phyloP scores from a whole-genome alignment of 2,888 invertebrate genomes.

The Frankliniella intonsa region DNA sequence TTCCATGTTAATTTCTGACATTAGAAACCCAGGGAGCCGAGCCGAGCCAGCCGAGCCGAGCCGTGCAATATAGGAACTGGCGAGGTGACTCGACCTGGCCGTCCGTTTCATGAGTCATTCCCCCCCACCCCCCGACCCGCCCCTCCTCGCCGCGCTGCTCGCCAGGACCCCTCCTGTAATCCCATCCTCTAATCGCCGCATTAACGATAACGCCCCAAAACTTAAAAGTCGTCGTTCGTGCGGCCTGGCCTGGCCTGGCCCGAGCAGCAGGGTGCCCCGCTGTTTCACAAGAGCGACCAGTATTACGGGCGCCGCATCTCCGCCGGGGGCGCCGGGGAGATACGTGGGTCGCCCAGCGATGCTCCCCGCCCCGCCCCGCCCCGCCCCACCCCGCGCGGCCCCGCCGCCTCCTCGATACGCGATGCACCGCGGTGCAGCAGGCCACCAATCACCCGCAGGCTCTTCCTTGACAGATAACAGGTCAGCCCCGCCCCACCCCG shows the following conservation, averaged over 20 bases:
- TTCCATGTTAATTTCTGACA: too few relatives aligned
- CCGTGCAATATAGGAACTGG: too few relatives aligned
- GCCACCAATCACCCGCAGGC: slow-evolving; percentile 4
- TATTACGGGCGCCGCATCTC: too few relatives aligned
- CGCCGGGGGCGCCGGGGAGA: not conserved
- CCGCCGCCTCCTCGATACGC: not conserved
- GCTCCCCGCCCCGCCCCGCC: not conserved
- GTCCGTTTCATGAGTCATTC: too few relatives aligned
- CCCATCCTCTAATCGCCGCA: not conserved
- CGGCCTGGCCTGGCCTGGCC: not conserved
- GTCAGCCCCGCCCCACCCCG: not conserved
- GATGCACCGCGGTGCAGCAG: not conserved
- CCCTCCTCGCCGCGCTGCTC: too few relatives aligned
- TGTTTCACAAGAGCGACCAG: not conserved
- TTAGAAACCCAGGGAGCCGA: too few relatives aligned
- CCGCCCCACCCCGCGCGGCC: not conserved
- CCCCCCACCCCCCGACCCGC: too few relatives aligned
- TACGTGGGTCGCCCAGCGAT: not conserved
- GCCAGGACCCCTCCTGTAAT: too few relatives aligned
- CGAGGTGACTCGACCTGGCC: too few relatives aligned
- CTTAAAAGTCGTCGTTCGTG: not conserved
- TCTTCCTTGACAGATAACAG: slow-evolving; percentile 16
- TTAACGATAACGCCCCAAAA: not conserved
- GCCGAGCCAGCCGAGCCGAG: too few relatives aligned
- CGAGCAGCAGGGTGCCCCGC: not conserved